phyloP scores from a whole-genome alignment of 2,797 vertebrate species.

The Pelodytes ibericus region DNA sequence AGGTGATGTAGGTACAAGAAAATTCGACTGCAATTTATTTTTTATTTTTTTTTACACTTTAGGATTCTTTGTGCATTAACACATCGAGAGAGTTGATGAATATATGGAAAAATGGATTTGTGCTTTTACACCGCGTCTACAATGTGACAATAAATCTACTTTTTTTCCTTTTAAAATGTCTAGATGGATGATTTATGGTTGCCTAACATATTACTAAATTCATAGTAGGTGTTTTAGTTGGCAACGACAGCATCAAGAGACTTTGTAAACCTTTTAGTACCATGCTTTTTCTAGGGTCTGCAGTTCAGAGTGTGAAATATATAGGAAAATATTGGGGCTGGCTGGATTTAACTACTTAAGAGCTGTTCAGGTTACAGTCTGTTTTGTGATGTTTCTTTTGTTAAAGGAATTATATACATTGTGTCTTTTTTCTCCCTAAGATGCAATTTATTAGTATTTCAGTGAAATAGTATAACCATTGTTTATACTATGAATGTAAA shows the following conservation, averaged over 20 bases:
- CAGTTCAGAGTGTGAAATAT: constrained; percentile 65
- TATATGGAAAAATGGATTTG: constrained; percentile 86
- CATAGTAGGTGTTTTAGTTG: constrained; percentile 84
- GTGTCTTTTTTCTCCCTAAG: too few species aligned
- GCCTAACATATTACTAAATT: constrained; percentile 87
- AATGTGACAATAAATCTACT: constrained; percentile 83
- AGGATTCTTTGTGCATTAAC: constrained; percentile 82
- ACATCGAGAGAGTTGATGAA: constrained; percentile 80
- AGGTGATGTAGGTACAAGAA: constrained; percentile 60
- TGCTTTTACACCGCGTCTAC: constrained; percentile 80
- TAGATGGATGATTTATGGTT: constrained; percentile 87
- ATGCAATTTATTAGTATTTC: too few species aligned
- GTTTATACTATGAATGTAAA: too few species aligned
- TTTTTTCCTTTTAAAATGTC: constrained; percentile 88
- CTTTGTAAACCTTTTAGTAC: constrained; percentile 68
- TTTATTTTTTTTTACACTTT: constrained; percentile 66
- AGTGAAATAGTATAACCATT: too few species aligned
- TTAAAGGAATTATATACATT: too few species aligned
- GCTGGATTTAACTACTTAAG: constrained; percentile 35
- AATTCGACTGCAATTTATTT: constrained; percentile 64
- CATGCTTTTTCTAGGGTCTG: constrained; percentile 70
- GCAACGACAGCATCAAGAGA: constrained; percentile 71
- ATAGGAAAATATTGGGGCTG: constrained; percentile 13
- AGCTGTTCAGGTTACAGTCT: neutral
- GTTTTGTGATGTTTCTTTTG: too few species aligned